phyloP scores from a whole-genome alignment of 2,113 vertebrate species.

The Silurus meridionalis region DNA sequence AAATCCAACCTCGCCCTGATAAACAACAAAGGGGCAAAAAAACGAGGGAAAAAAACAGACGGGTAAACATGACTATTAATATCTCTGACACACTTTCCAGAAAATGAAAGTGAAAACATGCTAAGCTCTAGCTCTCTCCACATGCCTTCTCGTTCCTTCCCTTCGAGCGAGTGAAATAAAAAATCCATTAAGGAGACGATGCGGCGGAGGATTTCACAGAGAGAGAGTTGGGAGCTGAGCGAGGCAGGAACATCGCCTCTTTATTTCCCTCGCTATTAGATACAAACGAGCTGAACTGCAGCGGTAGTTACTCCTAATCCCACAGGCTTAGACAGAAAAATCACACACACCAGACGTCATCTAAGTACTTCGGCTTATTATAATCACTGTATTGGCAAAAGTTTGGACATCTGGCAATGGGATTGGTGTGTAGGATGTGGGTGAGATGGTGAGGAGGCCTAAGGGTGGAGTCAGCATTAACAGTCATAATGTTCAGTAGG shows the following conservation, averaged over 20 bases:
- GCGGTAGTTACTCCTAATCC: neutral
- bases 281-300: neutral
- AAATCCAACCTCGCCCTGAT: conserved; percentile 24
- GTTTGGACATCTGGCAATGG: no score
- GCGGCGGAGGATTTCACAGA: neutral
- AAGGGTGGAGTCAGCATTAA: no score
- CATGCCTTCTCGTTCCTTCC: neutral
- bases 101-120: conserved; percentile 65
- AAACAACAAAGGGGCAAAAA: neutral
- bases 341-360: neutral
- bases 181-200: neutral
- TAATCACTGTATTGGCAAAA: no score
- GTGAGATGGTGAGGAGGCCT: no score
- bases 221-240: neutral
- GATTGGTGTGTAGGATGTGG: no score
- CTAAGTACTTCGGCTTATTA: no score
- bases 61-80: conserved; percentile 40
- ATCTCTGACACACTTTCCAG: conserved; percentile 62
- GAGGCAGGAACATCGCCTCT: neutral
- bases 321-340: neutral
- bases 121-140: neutral
- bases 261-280: neutral
- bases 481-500: no score
- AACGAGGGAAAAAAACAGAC: conserved; percentile 38
- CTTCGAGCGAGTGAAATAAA: neutral